Conservation (phyloP, 92 coral and sea anemone species). For the Plumapathes pennacea region DNA sequence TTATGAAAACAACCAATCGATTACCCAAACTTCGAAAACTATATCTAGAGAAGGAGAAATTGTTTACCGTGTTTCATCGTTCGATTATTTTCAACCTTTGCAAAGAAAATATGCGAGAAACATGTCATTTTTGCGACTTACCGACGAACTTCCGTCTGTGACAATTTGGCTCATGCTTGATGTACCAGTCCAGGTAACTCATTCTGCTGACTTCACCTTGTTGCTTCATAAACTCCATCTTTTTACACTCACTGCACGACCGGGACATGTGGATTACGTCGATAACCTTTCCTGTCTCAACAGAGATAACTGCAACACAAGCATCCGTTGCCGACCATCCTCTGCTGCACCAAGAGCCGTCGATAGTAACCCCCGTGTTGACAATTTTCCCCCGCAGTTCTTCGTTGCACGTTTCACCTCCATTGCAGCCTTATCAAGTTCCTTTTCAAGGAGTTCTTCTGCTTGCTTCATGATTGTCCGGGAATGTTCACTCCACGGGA, state of each 20-base stretch:
- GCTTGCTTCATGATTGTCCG: not conserved
- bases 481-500: not conserved
- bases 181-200: conserved; percentile 31
- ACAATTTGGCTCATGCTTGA: conserved; percentile 50
- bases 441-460: not conserved
- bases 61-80: not conserved
- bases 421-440: conserved; percentile 9
- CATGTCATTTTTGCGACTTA: conserved; percentile 10
- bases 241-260: conserved; percentile 30
- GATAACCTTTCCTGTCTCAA: conserved; percentile 53
- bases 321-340: conserved; percentile 74
- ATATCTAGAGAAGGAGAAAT: too few relatives aligned
- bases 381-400: conserved; percentile 36
- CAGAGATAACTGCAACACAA: conserved; percentile 44
- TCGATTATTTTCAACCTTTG: not conserved
- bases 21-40: too few relatives aligned
- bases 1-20: conserved; percentile 16
- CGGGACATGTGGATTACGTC: conserved; percentile 24
- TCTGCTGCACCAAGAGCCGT: conserved; percentile 50
- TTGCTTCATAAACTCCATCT: conserved; percentile 15
- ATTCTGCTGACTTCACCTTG: conserved; percentile 28
- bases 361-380: conserved; percentile 37
- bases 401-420: conserved; percentile 12
- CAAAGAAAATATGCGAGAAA: not conserved
- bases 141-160: conserved; percentile 54